Percentiles rank a stretch among this genome's conserved stretches.
phyloP scores from a whole-genome alignment of 2,797 vertebrate species.

The Poeciliopsis gracilis region DNA sequence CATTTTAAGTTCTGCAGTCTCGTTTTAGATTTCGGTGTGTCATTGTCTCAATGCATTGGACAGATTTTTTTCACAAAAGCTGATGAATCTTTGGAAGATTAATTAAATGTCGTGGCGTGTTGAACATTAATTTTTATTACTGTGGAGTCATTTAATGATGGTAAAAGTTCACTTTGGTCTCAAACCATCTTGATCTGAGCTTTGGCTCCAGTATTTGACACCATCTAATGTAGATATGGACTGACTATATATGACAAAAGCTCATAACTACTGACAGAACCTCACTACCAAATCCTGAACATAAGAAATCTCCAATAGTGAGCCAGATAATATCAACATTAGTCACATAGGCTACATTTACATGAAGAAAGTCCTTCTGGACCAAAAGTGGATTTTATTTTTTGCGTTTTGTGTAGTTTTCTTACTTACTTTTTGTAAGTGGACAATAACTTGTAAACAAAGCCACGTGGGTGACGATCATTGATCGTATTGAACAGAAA shows the following conservation, averaged over 20 bases:
- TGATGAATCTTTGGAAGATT: not conserved
- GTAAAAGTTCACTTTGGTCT: not conserved
- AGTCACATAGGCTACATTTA: too few relatives aligned
- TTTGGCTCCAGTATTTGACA: not conserved
- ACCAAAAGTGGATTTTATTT: too few relatives aligned
- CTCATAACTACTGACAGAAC: not conserved
- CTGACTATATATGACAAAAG: not conserved
- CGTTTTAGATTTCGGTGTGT: not conserved
- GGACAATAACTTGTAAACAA: too few relatives aligned
- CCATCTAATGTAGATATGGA: not conserved
- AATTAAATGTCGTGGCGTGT: not conserved
- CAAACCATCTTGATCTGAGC: too few relatives aligned
- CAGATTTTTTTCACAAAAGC: not conserved
- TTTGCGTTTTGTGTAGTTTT: too few relatives aligned
- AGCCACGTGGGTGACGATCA: too few relatives aligned
- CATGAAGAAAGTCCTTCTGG: too few relatives aligned
- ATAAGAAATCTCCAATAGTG: too few relatives aligned
- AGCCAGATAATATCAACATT: too few relatives aligned
- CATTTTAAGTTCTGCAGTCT: not conserved
- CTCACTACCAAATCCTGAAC: not conserved
- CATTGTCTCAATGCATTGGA: not conserved
- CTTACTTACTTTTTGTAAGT: too few relatives aligned
- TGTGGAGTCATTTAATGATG: not conserved
- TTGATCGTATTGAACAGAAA: too few relatives aligned
- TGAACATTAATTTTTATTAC: not conserved